Percentiles rank a stretch among this genome's conserved stretches.
These are phyloP conservation scores for Cactoblastis cactorum DNA, from an alignment of 2,888 invertebrate genomes.

Conservation along the genomic window DNA sequence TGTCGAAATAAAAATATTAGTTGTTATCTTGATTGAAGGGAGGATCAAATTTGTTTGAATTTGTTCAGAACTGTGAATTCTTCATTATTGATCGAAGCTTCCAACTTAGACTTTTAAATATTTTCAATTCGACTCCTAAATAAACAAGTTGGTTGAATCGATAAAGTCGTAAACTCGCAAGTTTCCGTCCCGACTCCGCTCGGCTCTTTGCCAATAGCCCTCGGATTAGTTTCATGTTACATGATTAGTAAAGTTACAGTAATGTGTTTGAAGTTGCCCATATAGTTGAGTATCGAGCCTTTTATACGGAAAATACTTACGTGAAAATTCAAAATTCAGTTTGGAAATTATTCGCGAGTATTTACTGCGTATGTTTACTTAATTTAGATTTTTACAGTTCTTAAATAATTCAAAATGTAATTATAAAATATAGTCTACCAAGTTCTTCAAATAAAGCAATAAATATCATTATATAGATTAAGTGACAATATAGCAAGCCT, in stretches of 20 bases:
- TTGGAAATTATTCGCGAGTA: neutral
- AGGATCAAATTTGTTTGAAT: no score
- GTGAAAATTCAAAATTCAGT: neutral
- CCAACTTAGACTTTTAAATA: neutral
- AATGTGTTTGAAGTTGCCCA: slow-evolving; percentile 1
- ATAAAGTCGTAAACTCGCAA: slow-evolving; percentile 10
- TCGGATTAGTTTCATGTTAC: slow-evolving; percentile 3
- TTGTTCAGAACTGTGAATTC: no score
- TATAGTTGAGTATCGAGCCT: neutral
- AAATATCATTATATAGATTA: no score
- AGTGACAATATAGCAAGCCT: no score
- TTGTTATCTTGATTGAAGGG: no score
- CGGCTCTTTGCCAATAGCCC: neutral
- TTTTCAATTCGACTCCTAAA: slow-evolving; percentile 1
- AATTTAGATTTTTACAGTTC: neutral
- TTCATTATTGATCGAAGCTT: neutral
- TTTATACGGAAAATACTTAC: neutral
- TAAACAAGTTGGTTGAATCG: slow-evolving; percentile 9
- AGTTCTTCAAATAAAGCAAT: no score
- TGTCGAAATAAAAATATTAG: no score
- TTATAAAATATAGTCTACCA: no score
- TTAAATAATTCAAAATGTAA: neutral
- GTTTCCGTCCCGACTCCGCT: neutral
- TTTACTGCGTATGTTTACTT: neutral
- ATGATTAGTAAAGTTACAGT: slow-evolving; percentile 3